Conservation (phyloP, 2,797 vertebrate species). For the Hippocampus kuda region DNA sequence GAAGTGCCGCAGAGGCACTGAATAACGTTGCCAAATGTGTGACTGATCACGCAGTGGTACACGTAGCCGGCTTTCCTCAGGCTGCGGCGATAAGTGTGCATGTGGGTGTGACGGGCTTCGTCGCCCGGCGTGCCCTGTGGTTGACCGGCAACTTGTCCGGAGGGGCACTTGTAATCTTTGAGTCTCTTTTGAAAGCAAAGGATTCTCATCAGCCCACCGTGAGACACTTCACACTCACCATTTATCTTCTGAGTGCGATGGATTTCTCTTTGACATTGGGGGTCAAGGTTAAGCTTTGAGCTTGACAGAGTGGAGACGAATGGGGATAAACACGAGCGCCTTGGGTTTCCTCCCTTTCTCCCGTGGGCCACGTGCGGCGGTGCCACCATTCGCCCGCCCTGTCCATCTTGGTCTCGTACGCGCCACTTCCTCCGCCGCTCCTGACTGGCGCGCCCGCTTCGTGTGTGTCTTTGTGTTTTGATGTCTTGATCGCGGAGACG, state of each 20-base stretch:
- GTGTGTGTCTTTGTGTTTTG: conserved; percentile 22
- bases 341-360: conserved; percentile 19
- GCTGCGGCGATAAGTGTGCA: no score
- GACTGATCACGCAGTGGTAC: no score
- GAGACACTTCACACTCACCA: background rate
- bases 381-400: background rate
- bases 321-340: conserved; percentile 29
- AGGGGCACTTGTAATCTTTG: no score
- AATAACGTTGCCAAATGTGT: no score
- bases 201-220: background rate
- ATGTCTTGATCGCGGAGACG: conserved; percentile 36
- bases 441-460: conserved; percentile 10
- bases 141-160: no score
- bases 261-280: background rate
- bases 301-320: conserved; percentile 21
- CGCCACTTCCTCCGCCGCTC: conserved; percentile 26
- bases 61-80: no score
- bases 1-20: no score
- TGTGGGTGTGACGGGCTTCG: no score
- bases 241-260: conserved; percentile 4
- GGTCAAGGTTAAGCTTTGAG: conserved; percentile 25
- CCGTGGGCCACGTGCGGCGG: conserved; percentile 14
- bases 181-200: background rate
- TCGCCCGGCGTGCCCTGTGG: no score
- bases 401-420: conserved; percentile 40